These are phyloP conservation scores for Anarrhichthys ocellatus DNA, from an alignment of 2,113 vertebrate genomes.

Conservation along the genomic window DNA sequence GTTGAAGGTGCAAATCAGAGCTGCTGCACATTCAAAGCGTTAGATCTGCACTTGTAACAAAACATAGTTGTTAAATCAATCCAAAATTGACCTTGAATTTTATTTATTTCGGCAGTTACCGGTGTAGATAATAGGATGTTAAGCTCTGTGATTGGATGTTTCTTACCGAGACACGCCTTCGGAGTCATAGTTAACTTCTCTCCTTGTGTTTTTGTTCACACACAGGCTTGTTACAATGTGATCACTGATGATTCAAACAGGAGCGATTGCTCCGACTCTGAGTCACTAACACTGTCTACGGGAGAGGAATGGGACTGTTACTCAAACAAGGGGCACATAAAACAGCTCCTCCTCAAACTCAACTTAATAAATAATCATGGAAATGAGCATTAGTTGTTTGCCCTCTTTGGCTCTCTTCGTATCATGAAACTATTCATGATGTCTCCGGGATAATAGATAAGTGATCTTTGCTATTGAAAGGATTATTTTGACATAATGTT, in stretches of 20 bases:
- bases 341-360: background rate
- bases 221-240: background rate
- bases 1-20: background rate
- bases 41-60: background rate
- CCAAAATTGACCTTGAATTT: background rate
- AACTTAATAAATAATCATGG: background rate
- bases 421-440: background rate
- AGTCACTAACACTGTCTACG: background rate
- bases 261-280: background rate
- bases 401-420: background rate
- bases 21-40: background rate
- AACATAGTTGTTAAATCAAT: background rate
- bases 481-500: background rate
- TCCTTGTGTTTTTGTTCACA: background rate
- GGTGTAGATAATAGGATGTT: accelerated
- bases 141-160: background rate
- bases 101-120: background rate
- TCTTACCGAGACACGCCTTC: background rate
- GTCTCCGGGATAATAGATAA: background rate
- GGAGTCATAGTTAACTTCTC: background rate
- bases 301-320: background rate
- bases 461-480: background rate
- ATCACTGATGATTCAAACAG: background rate
- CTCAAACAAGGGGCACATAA: background rate
- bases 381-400: background rate